Evolutionary conservation across 2,888 invertebrate species (phyloP).

Genomic region (Kuschelorhynchus macadamiae): DNA sequence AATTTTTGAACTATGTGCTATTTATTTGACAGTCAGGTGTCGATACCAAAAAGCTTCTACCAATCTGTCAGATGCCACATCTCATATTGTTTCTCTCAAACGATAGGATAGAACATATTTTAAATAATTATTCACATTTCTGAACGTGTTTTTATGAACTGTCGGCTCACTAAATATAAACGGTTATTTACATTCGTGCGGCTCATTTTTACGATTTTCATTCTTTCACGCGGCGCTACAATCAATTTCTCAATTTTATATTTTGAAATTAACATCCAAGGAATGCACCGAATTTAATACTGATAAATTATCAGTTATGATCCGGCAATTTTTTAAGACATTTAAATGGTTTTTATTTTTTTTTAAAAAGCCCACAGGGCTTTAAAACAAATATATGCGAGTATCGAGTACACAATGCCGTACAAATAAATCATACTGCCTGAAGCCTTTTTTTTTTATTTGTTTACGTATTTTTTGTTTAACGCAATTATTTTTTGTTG

Average conservation of each 20-base stretch:
- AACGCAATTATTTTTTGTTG: too few species aligned
- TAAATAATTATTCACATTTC: not conserved
- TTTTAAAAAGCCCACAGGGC: too few species aligned
- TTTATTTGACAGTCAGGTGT: too few species aligned
- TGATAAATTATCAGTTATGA: conserved; percentile 36
- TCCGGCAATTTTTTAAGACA: conserved; percentile 17
- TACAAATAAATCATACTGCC: too few species aligned
- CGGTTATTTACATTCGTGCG: conserved; percentile 28
- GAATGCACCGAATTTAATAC: conserved; percentile 46
- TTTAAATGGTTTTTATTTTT: not conserved
- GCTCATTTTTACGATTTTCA: conserved; percentile 35
- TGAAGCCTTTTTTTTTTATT: too few species aligned
- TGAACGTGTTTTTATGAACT: conserved; percentile 23
- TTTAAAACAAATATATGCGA: too few species aligned
- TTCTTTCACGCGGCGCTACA: conserved; percentile 25
- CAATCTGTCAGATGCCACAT: too few species aligned
- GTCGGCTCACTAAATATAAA: conserved; percentile 10
- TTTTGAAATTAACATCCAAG: conserved; percentile 27
- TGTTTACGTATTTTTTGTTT: too few species aligned
- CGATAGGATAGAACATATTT: not conserved
- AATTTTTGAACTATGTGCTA: too few species aligned
- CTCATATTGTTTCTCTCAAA: too few species aligned
- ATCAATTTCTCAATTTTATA: conserved; percentile 43
- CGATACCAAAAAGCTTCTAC: too few species aligned
- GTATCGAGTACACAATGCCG: too few species aligned